Evolutionary conservation across 2,113 vertebrate genomes (phyloP).

Genomic region (Syngnathus floridae): DNA sequence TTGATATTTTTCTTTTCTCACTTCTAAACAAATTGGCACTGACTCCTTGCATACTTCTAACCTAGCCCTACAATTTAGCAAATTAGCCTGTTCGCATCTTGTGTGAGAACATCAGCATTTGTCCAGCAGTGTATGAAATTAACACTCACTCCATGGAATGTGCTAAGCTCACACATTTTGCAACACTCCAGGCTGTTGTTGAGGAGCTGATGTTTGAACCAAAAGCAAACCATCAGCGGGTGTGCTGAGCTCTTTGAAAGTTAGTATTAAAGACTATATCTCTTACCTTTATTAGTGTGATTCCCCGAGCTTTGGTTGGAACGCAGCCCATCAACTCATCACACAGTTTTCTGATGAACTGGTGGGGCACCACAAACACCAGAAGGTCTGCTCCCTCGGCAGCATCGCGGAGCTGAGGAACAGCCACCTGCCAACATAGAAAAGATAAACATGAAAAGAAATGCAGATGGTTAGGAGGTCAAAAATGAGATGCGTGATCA

Average conservation of each 20-base stretch:
- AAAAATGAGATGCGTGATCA: not conserved
- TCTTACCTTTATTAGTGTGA: constrained; percentile 94
- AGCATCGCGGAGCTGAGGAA: constrained; percentile 75
- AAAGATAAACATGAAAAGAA: not conserved
- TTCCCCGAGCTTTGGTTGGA: constrained; percentile 64
- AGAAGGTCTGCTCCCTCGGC: constrained; percentile 75
- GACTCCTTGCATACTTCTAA: not conserved
- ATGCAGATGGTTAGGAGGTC: not conserved
- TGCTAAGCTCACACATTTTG: not conserved
- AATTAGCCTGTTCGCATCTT: not conserved
- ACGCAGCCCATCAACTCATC: constrained; percentile 80
- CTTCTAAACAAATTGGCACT: no score
- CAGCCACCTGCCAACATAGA: constrained; percentile 74
- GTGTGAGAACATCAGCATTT: not conserved
- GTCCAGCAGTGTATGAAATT: not conserved
- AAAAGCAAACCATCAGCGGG: not conserved
- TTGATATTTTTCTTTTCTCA: no score
- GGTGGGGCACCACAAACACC: constrained; percentile 94
- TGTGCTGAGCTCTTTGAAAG: not conserved
- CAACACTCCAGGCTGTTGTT: not conserved
- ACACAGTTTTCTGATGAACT: constrained; percentile 84
- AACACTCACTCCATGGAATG: not conserved
- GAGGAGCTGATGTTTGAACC: not conserved
- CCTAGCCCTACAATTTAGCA: not conserved
- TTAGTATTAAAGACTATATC: not conserved